Conservation (phyloP, 2,888 invertebrate species). For the Pseudanteris insignis region DNA sequence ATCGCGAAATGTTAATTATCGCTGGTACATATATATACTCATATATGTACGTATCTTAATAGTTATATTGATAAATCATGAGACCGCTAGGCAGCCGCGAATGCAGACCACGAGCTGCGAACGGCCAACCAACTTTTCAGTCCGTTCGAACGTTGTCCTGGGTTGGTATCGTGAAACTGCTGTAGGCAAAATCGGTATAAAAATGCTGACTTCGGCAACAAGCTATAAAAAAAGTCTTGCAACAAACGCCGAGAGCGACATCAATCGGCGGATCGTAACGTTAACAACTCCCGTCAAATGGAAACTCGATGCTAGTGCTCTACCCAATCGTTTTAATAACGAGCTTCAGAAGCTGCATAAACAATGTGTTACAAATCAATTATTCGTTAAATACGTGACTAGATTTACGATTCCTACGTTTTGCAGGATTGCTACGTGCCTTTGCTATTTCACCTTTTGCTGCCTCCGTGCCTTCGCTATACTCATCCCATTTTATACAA, state of each 20-base stretch:
- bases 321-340: conserved; percentile 18
- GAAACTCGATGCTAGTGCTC: conserved; percentile 26
- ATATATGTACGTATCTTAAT: background rate
- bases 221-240: conserved; percentile 28
- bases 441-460: conserved; percentile 1
- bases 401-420: conserved; percentile 5
- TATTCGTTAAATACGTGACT: conserved; percentile 14
- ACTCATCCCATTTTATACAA: background rate
- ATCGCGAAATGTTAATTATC: conserved; percentile 15
- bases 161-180: conserved; percentile 32
- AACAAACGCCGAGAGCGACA: conserved; percentile 14
- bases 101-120: conserved; percentile 20
- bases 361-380: conserved; percentile 15
- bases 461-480: background rate
- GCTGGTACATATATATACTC: conserved; percentile 1
- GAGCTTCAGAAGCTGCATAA: conserved; percentile 22
- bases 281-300: conserved; percentile 21
- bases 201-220: conserved; percentile 33
- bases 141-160: conserved; percentile 30
- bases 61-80: conserved; percentile 15
- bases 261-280: conserved; percentile 4
- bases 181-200: conserved; percentile 32
- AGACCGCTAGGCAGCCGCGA: conserved; percentile 16
- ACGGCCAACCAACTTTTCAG: conserved; percentile 14
- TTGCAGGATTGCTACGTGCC: conserved; percentile 7